These are phyloP conservation scores for Atethmia centrago DNA, from an alignment of 2,888 invertebrate species.

Conservation along the genomic window DNA sequence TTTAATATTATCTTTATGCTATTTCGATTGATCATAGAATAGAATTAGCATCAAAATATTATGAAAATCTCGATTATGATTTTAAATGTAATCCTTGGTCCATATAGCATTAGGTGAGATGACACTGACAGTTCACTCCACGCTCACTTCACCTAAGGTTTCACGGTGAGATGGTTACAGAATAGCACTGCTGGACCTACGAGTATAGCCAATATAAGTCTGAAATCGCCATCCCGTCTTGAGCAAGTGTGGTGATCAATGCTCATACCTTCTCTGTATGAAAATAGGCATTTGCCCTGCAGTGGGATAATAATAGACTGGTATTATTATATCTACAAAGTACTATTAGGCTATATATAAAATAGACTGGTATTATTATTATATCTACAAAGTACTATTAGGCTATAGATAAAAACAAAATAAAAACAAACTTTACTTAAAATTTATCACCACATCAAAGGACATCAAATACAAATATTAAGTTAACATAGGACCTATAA, in stretches of 20 bases:
- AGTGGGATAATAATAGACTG: background rate
- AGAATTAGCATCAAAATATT: no score
- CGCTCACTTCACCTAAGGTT: no score
- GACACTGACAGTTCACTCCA: no score
- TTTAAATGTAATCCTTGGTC: no score
- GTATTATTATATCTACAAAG: background rate
- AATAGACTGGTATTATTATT: background rate
- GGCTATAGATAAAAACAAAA: background rate
- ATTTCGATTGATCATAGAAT: no score
- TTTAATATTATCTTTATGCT: no score
- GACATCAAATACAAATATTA: constrained; percentile 18
- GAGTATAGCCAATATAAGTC: background rate
- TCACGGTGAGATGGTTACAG: no score
- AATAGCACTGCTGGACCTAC: no score
- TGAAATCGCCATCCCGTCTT: background rate
- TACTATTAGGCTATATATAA: background rate
- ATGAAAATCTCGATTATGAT: no score
- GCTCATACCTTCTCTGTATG: background rate
- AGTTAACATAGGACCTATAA: constrained; percentile 19
- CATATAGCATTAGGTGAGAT: no score
- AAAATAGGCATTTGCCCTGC: background rate
- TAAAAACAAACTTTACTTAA: background rate
- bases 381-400: background rate
- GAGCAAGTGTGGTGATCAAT: background rate
- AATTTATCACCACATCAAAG: constrained; percentile 39